Percentiles rank a stretch among this genome's conserved stretches.
phyloP scores from a whole-genome alignment of 1,140 invertebrate genomes.

The Bradynema listronoti region DNA sequence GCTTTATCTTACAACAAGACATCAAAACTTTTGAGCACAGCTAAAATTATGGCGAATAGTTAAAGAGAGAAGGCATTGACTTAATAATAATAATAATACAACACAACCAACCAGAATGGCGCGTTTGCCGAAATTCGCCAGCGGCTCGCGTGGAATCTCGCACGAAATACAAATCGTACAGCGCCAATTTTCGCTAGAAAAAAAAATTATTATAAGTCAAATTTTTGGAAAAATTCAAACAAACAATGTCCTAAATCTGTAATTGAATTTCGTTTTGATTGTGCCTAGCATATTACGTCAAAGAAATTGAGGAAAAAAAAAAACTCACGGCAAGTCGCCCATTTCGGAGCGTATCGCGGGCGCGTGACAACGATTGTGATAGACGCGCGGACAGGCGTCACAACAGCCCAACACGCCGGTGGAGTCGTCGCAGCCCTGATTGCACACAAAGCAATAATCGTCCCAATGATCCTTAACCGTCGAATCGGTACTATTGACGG shows the following conservation, averaged over 20 bases:
- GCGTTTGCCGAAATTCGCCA: slow-evolving; percentile 17
- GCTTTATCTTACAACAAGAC: slow-evolving; percentile 29
- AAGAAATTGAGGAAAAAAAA: slow-evolving; percentile 1
- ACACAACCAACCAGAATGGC: slow-evolving; percentile 26
- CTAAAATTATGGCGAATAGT: slow-evolving; percentile 23
- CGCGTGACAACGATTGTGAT: slow-evolving; percentile 36
- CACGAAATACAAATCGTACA: slow-evolving; percentile 27
- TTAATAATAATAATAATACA: background rate
- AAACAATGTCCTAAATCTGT: too few species aligned
- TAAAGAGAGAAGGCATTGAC: background rate
- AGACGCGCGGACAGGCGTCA: slow-evolving; percentile 32
- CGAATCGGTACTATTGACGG: background rate
- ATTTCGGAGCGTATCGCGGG: slow-evolving; percentile 17
- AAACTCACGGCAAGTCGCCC: slow-evolving; percentile 33
- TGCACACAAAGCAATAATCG: slow-evolving; percentile 41
- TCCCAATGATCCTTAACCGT: slow-evolving; percentile 31
- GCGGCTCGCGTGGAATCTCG: slow-evolving; percentile 16
- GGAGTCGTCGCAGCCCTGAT: slow-evolving; percentile 37
- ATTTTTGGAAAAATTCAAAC: background rate
- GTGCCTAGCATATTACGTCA: background rate
- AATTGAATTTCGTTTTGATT: too few species aligned
- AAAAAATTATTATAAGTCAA: slow-evolving; percentile 9
- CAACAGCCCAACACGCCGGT: slow-evolving; percentile 39
- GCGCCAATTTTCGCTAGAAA: slow-evolving; percentile 38
- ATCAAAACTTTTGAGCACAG: slow-evolving; percentile 39